Evolutionary conservation across 2,888 invertebrate genomes (phyloP).

Genomic region (Drosophila antonietae): DNA sequence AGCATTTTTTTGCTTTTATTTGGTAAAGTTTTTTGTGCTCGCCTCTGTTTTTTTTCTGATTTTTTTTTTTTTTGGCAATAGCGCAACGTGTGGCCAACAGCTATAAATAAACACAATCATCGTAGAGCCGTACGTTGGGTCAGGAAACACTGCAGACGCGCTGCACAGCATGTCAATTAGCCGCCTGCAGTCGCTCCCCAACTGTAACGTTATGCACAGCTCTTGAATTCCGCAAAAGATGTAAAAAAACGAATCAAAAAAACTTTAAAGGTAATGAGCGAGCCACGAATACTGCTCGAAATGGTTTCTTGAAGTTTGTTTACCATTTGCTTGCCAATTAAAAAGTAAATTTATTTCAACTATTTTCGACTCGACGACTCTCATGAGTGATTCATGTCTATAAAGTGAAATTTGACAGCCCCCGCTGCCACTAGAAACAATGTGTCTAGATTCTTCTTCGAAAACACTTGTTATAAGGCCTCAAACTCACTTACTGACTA

Average conservation of each 20-base stretch:
- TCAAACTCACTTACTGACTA: not conserved
- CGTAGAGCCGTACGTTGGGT: conserved; percentile 1
- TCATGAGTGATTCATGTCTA: not conserved
- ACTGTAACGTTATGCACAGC: conserved; percentile 16
- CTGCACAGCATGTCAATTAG: conserved; percentile 42
- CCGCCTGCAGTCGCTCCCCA: conserved; percentile 23
- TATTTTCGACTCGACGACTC: not conserved
- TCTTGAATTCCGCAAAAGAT: not conserved
- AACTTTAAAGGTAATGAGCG: not conserved
- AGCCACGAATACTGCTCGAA: not conserved
- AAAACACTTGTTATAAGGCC: not conserved
- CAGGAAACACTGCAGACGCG: conserved; percentile 29
- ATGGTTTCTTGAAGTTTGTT: not conserved
- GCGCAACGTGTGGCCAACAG: conserved; percentile 37
- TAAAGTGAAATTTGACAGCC: not conserved
- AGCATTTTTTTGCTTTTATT: conserved; percentile 38
- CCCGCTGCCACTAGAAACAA: not conserved
- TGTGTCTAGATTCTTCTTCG: not conserved
- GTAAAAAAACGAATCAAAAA: not conserved
- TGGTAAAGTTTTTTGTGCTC: conserved; percentile 16
- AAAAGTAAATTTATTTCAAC: not conserved
- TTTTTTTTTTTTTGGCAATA: conserved; percentile 39
- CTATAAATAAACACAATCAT: conserved; percentile 36
- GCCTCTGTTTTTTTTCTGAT: not conserved
- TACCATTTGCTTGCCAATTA: conserved; percentile 5